Percentiles rank a stretch among this genome's conserved stretches.
These are phyloP conservation scores for Zaprionus lineosus DNA, from an alignment of 2,888 invertebrate genomes.

Conservation along the genomic window DNA sequence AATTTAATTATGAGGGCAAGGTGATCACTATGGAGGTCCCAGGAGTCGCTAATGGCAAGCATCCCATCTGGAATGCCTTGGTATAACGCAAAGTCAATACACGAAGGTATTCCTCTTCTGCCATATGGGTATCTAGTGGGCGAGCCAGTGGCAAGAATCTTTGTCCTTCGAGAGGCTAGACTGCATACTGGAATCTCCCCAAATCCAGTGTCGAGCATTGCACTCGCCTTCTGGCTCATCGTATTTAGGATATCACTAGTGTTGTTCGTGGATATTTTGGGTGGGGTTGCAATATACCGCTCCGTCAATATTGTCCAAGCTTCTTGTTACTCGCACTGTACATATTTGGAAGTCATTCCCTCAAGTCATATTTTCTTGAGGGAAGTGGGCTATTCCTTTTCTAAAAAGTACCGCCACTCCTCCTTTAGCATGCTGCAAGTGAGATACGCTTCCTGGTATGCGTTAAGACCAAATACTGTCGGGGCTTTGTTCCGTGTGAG, in stretches of 20 bases:
- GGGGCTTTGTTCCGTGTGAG: background rate
- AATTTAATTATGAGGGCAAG: background rate
- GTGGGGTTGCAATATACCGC: background rate
- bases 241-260: too few species aligned
- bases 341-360: background rate
- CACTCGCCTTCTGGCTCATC: too few species aligned
- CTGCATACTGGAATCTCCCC: too few species aligned
- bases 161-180: too few species aligned
- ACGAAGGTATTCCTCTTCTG: too few species aligned
- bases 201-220: too few species aligned
- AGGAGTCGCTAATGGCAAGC: too few species aligned
- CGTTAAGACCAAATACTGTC: conserved; percentile 4
- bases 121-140: too few species aligned
- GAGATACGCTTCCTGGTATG: conserved; percentile 3
- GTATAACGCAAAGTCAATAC: too few species aligned
- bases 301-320: background rate
- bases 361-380: background rate
- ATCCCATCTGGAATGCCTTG: too few species aligned
- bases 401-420: background rate
- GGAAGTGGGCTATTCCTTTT: background rate
- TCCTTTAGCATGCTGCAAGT: background rate
- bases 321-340: background rate
- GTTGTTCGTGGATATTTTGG: too few species aligned
- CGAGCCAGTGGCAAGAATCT: too few species aligned
- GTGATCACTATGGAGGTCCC: conserved; percentile 18